phyloP scores from a whole-genome alignment of 2,888 invertebrate species.

The Cyclophora punctaria region DNA sequence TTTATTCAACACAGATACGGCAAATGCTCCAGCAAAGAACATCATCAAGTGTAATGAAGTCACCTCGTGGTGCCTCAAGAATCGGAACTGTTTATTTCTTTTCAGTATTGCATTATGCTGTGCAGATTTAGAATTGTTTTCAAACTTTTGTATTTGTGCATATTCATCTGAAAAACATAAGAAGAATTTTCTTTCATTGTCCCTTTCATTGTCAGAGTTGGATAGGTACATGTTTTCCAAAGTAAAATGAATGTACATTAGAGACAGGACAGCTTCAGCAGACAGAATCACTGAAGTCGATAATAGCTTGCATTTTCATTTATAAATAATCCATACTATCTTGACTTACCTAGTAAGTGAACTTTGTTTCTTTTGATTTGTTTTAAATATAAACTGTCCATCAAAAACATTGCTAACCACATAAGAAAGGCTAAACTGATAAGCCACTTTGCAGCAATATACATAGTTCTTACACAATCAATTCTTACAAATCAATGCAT shows the following conservation, averaged over 20 bases:
- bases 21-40: conserved; percentile 44
- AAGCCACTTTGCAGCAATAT: conserved; percentile 64
- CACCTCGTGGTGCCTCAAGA: conserved; percentile 11
- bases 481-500: not conserved
- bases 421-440: conserved; percentile 39
- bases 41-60: conserved; percentile 32
- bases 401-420: conserved; percentile 51
- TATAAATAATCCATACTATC: too few species aligned
- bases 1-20: conserved; percentile 37
- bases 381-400: conserved; percentile 21
- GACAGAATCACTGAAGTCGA: too few species aligned
- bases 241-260: too few species aligned
- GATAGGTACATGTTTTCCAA: too few species aligned
- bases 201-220: too few species aligned
- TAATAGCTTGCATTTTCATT: too few species aligned
- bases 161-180: not conserved
- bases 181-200: not conserved
- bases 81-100: conserved; percentile 3
- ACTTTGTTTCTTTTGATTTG: not conserved
- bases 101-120: not conserved
- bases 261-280: too few species aligned
- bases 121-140: conserved; percentile 8
- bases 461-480: conserved; percentile 31
- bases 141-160: not conserved
- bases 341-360: too few species aligned